Conservation (phyloP, 2,113 vertebrate species). For the Crypturellus undulatus region DNA sequence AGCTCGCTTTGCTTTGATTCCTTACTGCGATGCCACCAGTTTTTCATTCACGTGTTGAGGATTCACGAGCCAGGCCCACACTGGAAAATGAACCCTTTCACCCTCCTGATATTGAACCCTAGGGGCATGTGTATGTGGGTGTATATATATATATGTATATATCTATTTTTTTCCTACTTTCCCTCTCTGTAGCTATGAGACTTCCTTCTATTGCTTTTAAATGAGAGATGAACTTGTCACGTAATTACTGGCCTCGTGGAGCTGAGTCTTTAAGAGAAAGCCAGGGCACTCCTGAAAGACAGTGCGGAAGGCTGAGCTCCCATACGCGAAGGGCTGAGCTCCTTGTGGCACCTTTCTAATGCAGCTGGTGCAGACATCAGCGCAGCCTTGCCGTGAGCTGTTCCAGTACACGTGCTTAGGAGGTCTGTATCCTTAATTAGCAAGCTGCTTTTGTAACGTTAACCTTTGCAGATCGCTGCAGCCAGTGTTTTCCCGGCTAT, state of each 20-base stretch:
- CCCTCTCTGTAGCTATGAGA: background rate
- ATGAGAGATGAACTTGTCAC: background rate
- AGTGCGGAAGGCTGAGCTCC: background rate
- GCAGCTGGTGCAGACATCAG: background rate
- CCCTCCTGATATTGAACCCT: background rate
- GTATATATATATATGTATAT: no score
- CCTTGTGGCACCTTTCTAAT: fast-evolving
- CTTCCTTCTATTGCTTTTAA: background rate
- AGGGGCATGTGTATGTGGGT: background rate
- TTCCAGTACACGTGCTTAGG: background rate
- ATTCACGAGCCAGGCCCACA: background rate
- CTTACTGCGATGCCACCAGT: background rate
- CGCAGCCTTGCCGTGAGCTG: background rate
- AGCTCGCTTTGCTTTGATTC: background rate
- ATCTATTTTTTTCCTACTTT: background rate
- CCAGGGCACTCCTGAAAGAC: background rate
- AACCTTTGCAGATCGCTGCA: background rate
- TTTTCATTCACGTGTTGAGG: background rate
- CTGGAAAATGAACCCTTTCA: background rate
- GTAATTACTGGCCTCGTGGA: background rate
- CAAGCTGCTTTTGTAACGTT: background rate
- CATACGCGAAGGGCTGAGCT: background rate
- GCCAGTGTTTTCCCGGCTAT: background rate
- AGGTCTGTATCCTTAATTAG: background rate
- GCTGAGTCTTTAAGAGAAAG: background rate